These are phyloP conservation scores for Sinodicranocentrus sp. DNA, from an alignment of 2,888 invertebrate species.

Conservation along the genomic window DNA sequence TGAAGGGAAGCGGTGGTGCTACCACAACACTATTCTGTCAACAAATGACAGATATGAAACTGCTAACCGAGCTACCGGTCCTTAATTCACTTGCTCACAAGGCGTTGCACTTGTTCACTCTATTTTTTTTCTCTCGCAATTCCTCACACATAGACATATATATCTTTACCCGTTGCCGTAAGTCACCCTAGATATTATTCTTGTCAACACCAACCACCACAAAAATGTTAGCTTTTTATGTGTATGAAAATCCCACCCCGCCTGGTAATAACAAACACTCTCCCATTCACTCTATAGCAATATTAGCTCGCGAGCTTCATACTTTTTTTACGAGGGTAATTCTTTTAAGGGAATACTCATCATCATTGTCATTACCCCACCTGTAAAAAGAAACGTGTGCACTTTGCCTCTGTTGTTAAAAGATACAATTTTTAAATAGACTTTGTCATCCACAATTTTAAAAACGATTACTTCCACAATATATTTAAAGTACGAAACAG, in stretches of 20 bases:
- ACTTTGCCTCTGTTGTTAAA: background rate
- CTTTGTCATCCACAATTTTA: too few species aligned
- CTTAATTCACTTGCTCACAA: conserved; percentile 26
- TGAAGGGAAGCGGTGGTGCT: conserved; percentile 33
- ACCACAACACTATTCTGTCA: conserved; percentile 49
- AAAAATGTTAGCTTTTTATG: conserved; percentile 6
- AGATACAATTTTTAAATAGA: background rate
- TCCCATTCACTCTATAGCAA: background rate
- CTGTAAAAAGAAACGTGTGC: too few species aligned
- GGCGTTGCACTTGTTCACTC: background rate
- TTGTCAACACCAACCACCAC: background rate
- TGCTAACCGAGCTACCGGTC: conserved; percentile 59
- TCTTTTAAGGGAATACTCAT: too few species aligned
- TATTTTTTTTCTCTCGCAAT: background rate
- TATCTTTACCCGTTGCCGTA: too few species aligned
- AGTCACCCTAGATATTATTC: conserved; percentile 16
- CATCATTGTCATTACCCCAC: too few species aligned
- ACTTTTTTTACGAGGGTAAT: background rate
- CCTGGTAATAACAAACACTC: conserved; percentile 11
- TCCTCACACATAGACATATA: background rate
- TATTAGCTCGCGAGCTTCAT: background rate
- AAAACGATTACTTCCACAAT: too few species aligned
- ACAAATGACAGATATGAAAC: conserved; percentile 45
- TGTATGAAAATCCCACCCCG: conserved; percentile 3
- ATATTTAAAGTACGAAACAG: too few species aligned